Evolutionary conservation across 1,140 invertebrate species (phyloP), one percentile per base, ranked within the genome.

Genomic region (Choristoneura fumiferana): DNA sequence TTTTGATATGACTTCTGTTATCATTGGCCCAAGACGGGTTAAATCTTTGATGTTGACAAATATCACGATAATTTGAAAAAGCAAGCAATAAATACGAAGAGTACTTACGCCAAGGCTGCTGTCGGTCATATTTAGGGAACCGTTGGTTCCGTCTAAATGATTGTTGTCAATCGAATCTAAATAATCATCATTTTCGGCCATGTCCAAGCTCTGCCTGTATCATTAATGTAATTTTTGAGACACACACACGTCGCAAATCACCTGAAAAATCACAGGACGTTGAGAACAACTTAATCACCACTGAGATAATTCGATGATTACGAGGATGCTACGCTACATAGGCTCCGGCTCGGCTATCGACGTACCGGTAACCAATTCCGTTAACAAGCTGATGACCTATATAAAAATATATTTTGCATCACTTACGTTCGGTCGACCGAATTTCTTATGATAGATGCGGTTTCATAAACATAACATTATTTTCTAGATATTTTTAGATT

Each of bases 111-210:
- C 84, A 13, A 87, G 69, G 62, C 79, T 87, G 66, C 76, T 84
- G 67, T 89, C 86, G 62, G 83, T 87, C 81, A 87, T 87, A 57
- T 89, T 89, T 62, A 89, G 58, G 65, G 86, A 86, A 72, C 91
- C 91, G 81, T 92, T 92, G 54, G 90, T 87, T 68, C 91, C 91
- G 71, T 92, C 91, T 67, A 91, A 84, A 62, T 76, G 89, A 87
- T 84, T 92, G 89, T 80, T 91, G 73, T 76, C 91, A 87, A 84
- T 91, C 76, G 73, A 85, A 67, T 84, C 90, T 89, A 87, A 91
- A 89, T 81, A 91, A 77, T 92, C 91, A 81, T 92, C 91, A 82
- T 90, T 91, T 81, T 92, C 91, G 64, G 91, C 91, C 91, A 92
- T 92, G 73, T 81, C 78, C 74, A 76, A 76, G 68, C 61, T 60